phyloP scores from a whole-genome alignment of 2,113 vertebrate genomes.

The Ptilorrhoa leucosticta region DNA sequence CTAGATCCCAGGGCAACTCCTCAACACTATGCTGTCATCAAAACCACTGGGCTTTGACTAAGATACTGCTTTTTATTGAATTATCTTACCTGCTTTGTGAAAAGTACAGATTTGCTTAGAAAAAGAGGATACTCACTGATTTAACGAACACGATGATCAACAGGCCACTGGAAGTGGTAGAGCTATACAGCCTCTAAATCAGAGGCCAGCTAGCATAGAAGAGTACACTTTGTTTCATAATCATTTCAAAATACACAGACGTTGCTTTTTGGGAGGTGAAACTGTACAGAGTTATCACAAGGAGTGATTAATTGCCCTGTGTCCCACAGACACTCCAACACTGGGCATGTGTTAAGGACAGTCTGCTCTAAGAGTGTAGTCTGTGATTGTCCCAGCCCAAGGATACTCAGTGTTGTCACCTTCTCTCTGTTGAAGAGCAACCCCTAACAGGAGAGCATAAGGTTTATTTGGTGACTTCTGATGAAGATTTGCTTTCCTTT shows the following conservation, averaged over 20 bases:
- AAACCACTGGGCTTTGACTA: neutral
- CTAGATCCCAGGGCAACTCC: neutral
- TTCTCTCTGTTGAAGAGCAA: neutral
- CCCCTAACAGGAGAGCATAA: neutral
- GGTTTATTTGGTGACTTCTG: neutral
- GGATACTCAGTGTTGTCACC: neutral
- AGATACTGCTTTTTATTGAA: neutral
- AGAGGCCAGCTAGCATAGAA: neutral
- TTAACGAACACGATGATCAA: neutral
- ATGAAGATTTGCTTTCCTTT: constrained; percentile 47
- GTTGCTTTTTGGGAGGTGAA: neutral
- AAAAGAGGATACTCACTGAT: neutral
- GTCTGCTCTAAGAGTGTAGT: neutral
- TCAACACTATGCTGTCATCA: neutral
- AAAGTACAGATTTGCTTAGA: neutral
- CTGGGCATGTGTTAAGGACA: neutral
- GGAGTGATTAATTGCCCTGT: neutral
- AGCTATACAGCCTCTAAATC: neutral
- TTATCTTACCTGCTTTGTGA: neutral
- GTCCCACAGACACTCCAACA: neutral
- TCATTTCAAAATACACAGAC: neutral
- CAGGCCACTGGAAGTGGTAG: neutral
- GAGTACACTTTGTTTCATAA: neutral
- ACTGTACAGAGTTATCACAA: accelerated
- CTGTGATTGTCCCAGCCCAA: neutral